phyloP scores from a whole-genome alignment of 30 jellyfish, hydroid and myxozoan species.

The Aurelia aurita complex sp. Pacific region DNA sequence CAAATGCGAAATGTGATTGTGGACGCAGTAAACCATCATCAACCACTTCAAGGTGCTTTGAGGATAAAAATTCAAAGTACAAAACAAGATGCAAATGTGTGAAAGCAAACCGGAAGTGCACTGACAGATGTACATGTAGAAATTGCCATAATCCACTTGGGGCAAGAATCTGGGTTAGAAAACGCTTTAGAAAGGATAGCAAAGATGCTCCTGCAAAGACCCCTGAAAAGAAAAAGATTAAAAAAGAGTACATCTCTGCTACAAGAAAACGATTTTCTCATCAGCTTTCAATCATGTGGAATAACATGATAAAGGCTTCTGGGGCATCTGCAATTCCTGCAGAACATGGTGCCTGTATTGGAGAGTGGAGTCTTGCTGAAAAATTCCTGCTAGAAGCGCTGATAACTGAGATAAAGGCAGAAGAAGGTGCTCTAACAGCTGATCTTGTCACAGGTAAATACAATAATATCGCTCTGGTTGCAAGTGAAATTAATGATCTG shows the following conservation, averaged over 20 bases:
- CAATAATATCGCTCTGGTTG: constrained; percentile 75
- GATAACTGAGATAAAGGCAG: constrained; percentile 84
- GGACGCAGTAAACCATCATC: constrained; percentile 85
- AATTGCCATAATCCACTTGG: constrained; percentile 89
- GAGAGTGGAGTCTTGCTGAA: constrained; percentile 84
- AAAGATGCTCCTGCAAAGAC: too few species aligned
- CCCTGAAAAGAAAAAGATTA: constrained; percentile 49
- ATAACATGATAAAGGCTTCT: constrained; percentile 38
- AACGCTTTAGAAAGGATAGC: too few species aligned
- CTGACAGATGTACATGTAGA: constrained; percentile 78
- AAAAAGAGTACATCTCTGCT: constrained; percentile 4
- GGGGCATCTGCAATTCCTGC: constrained; percentile 59
- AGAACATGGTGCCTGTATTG: constrained; percentile 70
- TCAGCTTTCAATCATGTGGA: constrained; percentile 57
- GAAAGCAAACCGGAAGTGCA: constrained; percentile 77
- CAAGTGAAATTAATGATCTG: constrained; percentile 59
- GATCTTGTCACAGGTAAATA: constrained; percentile 77
- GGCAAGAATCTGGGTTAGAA: constrained; percentile 16
- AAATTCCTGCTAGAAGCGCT: constrained; percentile 83
- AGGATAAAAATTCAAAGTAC: constrained; percentile 81
- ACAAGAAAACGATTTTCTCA: constrained; percentile 82
- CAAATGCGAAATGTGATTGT: constrained; percentile 80
- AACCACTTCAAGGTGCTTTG: constrained; percentile 68
- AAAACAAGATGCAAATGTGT: constrained; percentile 82
- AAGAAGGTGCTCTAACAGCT: constrained; percentile 80